These are phyloP conservation scores for Aricia artaxerxes DNA, from an alignment of 2,888 invertebrate genomes.

Conservation along the genomic window DNA sequence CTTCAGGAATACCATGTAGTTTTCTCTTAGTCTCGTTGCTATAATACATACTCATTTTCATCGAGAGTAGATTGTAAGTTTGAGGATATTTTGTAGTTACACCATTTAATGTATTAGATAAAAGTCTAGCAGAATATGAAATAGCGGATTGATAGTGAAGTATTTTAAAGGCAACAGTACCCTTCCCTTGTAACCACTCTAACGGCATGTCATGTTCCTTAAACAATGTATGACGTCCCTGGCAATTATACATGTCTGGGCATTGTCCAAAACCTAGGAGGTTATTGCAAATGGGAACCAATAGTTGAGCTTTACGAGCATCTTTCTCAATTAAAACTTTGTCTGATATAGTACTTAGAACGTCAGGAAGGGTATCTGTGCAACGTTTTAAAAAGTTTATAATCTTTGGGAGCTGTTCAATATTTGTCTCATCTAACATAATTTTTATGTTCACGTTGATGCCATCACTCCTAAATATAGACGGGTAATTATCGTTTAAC, in stretches of 20 bases:
- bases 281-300: constrained; percentile 79
- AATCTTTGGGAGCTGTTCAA: constrained; percentile 81
- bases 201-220: constrained; percentile 75
- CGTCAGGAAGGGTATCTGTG: constrained; percentile 58
- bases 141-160: constrained; percentile 81
- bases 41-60: constrained; percentile 66
- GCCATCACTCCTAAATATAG: constrained; percentile 56
- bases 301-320: constrained; percentile 60
- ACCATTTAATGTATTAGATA: constrained; percentile 49
- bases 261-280: constrained; percentile 85
- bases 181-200: constrained; percentile 75
- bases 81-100: constrained; percentile 55
- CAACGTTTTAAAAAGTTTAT: constrained; percentile 80
- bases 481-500: constrained; percentile 81
- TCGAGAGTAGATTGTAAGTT: constrained; percentile 55
- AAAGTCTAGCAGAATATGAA: constrained; percentile 80
- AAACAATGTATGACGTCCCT: constrained; percentile 82
- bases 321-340: constrained; percentile 64
- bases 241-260: constrained; percentile 76
- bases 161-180: constrained; percentile 80
- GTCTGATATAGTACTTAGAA: constrained; percentile 56
- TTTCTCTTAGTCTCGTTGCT: constrained; percentile 59
- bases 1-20: constrained; percentile 62
- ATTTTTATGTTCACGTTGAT: constrained; percentile 69
- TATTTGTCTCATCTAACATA: constrained; percentile 80